Evolutionary conservation across 2,797 vertebrate genomes (phyloP), one percentile per base, ranked within the genome.

Genomic region (Squalus acanthias): DNA sequence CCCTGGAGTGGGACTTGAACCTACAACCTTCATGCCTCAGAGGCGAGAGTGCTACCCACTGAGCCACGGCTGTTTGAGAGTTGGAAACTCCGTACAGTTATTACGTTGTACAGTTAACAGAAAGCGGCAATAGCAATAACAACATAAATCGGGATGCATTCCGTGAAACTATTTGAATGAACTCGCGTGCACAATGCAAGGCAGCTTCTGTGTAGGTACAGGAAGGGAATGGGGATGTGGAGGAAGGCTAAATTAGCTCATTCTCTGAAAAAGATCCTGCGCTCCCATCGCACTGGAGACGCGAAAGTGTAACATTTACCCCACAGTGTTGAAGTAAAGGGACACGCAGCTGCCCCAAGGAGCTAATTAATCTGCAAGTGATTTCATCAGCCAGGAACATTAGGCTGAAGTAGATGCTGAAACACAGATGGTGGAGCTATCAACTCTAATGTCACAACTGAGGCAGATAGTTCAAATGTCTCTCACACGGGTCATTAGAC

Each of bases 361-460:
- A 46, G 39, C n/a, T 10, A 93, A 67, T 4, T 46, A 46, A 22
- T 93, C n/a, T 69, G 46, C 65, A 67, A 67, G 65, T 93, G 91
- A 93, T 67, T 93, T 93, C 39, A 69, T 46, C n/a, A 93, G n/a
- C 65, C n/a, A 12, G 39, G 65, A 69, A 93, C n/a, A 46, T 69
- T 39, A n/a, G 88, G 57, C 12, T 91, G 57, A 91, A 93, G 63
- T 93, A 46, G n/a, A 39, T 93, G 17, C 33, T 69, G 63, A 3
- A 69, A 69, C 20, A 24, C 91, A 93, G 91, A 93, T 93, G 91
- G 91, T 93, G n/a, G 63, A 93, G 63, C 22, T 93, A 93, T 93
- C n/a, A 93, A 69, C 91, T 39, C 46, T 93, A 93, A 93, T 93
- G 63, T 69, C 91, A 93, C 65, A 33, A 69, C 65, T 93, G 91